These are phyloP conservation scores for Boulengeromyrus knoepffleri DNA, from an alignment of 2,113 vertebrate species.

Conservation along the genomic window DNA sequence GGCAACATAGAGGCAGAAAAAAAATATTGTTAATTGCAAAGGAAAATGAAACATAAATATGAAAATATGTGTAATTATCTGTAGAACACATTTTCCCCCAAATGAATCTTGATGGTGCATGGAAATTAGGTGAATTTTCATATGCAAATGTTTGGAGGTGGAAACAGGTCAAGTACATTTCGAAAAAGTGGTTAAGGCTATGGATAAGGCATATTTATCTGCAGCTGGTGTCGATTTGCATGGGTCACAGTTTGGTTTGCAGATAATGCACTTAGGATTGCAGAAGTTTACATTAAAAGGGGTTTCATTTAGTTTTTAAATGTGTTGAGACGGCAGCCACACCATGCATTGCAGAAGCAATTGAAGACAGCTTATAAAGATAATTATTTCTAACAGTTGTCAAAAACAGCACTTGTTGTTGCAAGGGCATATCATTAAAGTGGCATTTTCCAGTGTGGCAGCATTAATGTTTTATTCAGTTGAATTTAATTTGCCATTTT, in stretches of 20 bases:
- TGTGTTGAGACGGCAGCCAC: constrained; percentile 22
- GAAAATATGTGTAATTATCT: not conserved
- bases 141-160: not conserved
- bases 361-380: not conserved
- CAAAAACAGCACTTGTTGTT: not conserved
- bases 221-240: constrained; percentile 13
- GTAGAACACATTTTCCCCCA: not conserved
- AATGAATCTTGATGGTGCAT: not conserved
- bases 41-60: not conserved
- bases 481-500: constrained; percentile 6
- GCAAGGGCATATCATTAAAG: constrained; percentile 1
- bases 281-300: constrained; percentile 22
- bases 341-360: not conserved
- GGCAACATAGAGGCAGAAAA: not conserved
- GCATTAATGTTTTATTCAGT: not conserved
- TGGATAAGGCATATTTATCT: constrained; percentile 12
- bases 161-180: constrained; percentile 24
- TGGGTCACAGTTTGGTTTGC: constrained; percentile 23
- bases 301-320: constrained; percentile 34
- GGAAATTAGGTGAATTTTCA: constrained; percentile 9
- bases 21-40: not conserved
- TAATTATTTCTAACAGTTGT: not conserved
- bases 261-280: constrained; percentile 33
- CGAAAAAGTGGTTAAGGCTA: not conserved
- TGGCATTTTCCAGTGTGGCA: constrained; percentile 3